These are phyloP conservation scores for Ephialtes manifestator DNA, from an alignment of 2,888 invertebrate species.

Conservation along the genomic window DNA sequence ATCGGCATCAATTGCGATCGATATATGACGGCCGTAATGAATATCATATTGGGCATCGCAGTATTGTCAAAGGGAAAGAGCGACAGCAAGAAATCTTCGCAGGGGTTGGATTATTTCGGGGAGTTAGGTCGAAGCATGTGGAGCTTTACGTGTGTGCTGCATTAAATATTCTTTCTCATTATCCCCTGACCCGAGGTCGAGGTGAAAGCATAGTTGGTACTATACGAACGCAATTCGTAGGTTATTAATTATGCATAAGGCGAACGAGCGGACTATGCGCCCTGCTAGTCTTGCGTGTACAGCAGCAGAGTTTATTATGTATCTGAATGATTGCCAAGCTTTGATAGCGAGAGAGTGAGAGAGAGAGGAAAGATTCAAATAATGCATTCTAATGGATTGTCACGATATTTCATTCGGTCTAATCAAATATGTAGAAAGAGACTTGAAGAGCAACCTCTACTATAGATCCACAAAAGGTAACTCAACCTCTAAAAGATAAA, in stretches of 20 bases:
- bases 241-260: conserved; percentile 50
- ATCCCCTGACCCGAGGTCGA: conserved; percentile 8
- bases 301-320: conserved; percentile 14
- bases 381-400: conserved; percentile 35
- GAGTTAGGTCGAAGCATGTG: neutral
- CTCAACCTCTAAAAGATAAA: neutral
- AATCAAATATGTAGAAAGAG: conserved; percentile 57
- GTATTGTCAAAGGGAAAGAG: neutral
- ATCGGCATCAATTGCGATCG: conserved; percentile 9
- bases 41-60: neutral
- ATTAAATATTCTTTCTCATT: conserved; percentile 34
- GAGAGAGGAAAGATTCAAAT: conserved; percentile 5
- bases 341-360: conserved; percentile 17
- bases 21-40: neutral
- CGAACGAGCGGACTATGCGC: conserved; percentile 20
- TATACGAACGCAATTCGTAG: conserved; percentile 30
- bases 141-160: conserved; percentile 4
- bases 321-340: conserved; percentile 5
- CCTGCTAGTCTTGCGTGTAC: conserved; percentile 8
- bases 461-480: conserved; percentile 16
- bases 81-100: neutral
- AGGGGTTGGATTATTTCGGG: neutral
- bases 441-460: conserved; percentile 25
- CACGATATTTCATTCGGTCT: conserved; percentile 43
- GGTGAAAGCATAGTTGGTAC: neutral